Base-by-base conservation (phyloP, 2,888 invertebrate species). In the Netelia fuscicornis region DNA sequence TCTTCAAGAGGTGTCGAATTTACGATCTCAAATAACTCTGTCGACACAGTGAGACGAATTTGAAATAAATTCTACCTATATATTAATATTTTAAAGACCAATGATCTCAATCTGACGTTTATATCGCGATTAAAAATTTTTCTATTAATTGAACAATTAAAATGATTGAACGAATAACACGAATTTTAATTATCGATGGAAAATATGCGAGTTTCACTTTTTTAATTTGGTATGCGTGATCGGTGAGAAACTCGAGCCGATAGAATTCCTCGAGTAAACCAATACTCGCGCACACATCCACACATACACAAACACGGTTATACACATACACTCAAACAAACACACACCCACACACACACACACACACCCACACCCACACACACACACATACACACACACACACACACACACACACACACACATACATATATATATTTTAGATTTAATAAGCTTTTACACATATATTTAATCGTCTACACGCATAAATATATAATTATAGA, bases 141-240 rank as follows among this genome's bases (percentile, higher is more conserved):
- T 30, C 30, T 30, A 30, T 30, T 30, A 30, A 30, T 30, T 30
- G 30, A 30, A 30, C 30, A 0, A 30, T 30, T 30, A 48, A 48
- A 48, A 48, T 48, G 48, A 13, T 48, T 10, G 48, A 48, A 13
- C 48, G 48, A 48, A 48, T 3, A 48, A 10, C 13, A 11, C 48
- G 13, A 30, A 5, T 25, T 52, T 67, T 67, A 70, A 25, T 30
- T 25, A 54, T 20, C n/a, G 44, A 74, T 74, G 48, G 20, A 74
- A 62, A 64, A 62, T 67, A 72, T 74, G 44, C 10, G 42, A 37
- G 44, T 81, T 81, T 81, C 81, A 68, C 81, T 81, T 75, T 52
- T 67, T 58, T 56, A 25, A 58, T 65, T 58, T 67, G 23, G 67
- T 37, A 65, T 58, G 76, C 58, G 67, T 67, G 74, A 74, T 81